phyloP scores from a whole-genome alignment of 2,113 vertebrate species.

The Plotosus lineatus region DNA sequence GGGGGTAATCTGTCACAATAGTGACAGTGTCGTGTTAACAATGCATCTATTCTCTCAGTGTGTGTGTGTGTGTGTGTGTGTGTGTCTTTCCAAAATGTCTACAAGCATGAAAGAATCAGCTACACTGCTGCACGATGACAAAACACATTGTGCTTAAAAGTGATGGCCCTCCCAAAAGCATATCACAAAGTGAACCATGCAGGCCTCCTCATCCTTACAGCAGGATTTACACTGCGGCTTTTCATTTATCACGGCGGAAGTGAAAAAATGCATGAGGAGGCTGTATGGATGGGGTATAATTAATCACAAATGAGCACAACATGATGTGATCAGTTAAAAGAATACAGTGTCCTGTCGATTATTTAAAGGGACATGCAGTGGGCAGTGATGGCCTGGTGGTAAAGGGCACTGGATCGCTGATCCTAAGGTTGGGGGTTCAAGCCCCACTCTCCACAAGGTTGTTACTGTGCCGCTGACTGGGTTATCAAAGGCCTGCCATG shows the following conservation, averaged over 20 bases:
- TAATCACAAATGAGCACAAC: not conserved
- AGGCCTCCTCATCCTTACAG: not conserved
- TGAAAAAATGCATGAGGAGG: not conserved
- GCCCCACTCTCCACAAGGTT: no score
- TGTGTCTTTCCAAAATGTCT: not conserved
- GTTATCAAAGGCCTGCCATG: no score
- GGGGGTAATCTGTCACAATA: constrained; percentile 36
- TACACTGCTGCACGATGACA: not conserved
- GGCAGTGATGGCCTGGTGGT: no score
- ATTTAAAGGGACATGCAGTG: not conserved
- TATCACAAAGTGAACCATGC: not conserved
- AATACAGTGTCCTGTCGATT: not conserved
- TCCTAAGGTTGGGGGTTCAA: no score
- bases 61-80: constrained; percentile 7
- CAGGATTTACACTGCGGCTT: not conserved
- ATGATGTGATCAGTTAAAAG: not conserved
- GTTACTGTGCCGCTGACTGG: no score
- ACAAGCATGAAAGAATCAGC: not conserved
- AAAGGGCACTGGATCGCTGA: no score
- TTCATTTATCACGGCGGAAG: not conserved
- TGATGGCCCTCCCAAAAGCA: not conserved
- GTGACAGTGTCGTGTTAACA: constrained; percentile 37
- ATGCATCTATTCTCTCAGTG: constrained; percentile 24
- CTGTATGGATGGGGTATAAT: not conserved
- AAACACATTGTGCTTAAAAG: not conserved